These are phyloP conservation scores for Threskiornis aethiopicus DNA, from an alignment of 2,797 vertebrate species.

Conservation along the genomic window DNA sequence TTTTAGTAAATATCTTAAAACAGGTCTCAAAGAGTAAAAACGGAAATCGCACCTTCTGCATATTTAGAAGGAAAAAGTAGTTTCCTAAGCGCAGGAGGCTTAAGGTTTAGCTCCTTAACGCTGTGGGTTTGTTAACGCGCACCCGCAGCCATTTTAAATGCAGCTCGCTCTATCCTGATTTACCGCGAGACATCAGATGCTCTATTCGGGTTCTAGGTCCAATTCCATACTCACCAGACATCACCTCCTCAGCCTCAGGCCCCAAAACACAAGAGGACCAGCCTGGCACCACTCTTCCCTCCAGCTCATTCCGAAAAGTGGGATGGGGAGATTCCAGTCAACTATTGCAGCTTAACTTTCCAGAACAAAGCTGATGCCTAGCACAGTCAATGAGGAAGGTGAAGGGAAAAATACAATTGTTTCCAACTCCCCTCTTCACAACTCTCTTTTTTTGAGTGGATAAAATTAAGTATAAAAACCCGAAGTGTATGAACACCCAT, in stretches of 20 bases:
- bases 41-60: neutral
- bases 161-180: neutral
- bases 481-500: neutral
- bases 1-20: neutral
- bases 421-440: neutral
- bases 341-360: neutral
- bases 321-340: neutral
- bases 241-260: neutral
- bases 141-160: neutral
- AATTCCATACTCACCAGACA: accelerated
- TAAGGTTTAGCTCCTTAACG: neutral
- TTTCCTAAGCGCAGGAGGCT: neutral
- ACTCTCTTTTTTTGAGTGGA: neutral
- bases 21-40: neutral
- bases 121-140: neutral
- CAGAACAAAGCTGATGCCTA: neutral
- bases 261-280: neutral
- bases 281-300: neutral
- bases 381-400: neutral
- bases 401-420: neutral
- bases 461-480: neutral
- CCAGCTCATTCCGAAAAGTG: neutral
- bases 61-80: neutral
- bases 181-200: neutral
- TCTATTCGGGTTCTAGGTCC: neutral